These are phyloP conservation scores for Adrianichthys oophorus DNA, from an alignment of 2,797 vertebrate species.

Conservation along the genomic window DNA sequence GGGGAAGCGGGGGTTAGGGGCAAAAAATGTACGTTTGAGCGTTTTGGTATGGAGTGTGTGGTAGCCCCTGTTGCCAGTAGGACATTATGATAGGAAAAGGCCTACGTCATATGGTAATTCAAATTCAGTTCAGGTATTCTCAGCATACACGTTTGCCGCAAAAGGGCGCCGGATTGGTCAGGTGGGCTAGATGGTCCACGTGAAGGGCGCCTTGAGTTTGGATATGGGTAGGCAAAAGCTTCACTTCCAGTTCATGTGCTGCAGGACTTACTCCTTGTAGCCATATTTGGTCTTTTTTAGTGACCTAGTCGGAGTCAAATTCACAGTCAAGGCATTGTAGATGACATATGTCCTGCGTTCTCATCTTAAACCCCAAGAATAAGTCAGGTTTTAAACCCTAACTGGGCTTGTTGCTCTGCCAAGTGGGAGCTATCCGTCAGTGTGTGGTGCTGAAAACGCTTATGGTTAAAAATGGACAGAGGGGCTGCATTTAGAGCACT, in stretches of 20 bases:
- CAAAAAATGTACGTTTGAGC: slow-evolving; percentile 65
- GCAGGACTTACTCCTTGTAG: slow-evolving; percentile 4
- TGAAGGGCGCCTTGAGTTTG: slow-evolving; percentile 41
- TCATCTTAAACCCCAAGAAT: slow-evolving; percentile 16
- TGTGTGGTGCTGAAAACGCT: slow-evolving; percentile 65
- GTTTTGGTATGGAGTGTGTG: slow-evolving; percentile 46
- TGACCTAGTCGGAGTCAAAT: slow-evolving; percentile 36
- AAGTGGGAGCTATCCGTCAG: slow-evolving; percentile 63
- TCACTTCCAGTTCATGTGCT: slow-evolving; percentile 16
- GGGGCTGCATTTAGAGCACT: slow-evolving; percentile 39
- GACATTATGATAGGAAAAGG: slow-evolving; percentile 70
- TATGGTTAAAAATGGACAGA: slow-evolving; percentile 35
- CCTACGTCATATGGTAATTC: slow-evolving; percentile 83
- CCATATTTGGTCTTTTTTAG: neutral
- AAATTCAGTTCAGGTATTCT: slow-evolving; percentile 83
- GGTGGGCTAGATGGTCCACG: slow-evolving; percentile 55
- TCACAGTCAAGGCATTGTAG: slow-evolving; percentile 22
- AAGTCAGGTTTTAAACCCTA: slow-evolving; percentile 8
- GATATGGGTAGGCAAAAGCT: slow-evolving; percentile 22
- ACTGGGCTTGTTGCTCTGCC: slow-evolving; percentile 26
- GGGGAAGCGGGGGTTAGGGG: slow-evolving; percentile 54
- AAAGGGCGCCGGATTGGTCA: slow-evolving; percentile 63
- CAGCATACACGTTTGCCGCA: slow-evolving; percentile 75
- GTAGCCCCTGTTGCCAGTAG: slow-evolving; percentile 75
- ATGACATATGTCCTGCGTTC: slow-evolving; percentile 8